Conservation (phyloP, 37 sponge, comb jelly and placozoan genomes). For the Ianthella basta region DNA sequence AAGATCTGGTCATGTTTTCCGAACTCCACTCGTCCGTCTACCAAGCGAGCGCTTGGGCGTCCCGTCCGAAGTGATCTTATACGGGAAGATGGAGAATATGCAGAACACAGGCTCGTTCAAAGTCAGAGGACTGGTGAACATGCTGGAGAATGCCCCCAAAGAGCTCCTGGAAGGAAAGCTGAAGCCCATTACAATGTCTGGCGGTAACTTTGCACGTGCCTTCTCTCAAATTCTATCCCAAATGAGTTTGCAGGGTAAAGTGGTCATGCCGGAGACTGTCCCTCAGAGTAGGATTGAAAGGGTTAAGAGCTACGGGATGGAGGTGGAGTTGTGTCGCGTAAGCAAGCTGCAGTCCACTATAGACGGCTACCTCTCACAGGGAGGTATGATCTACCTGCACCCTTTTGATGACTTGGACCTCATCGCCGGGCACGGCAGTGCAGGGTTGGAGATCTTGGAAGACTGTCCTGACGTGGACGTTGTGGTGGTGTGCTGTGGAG, state of each 20-base stretch:
- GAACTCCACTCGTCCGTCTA: conserved; percentile 45
- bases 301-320: conserved; percentile 46
- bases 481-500: conserved; percentile 73
- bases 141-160: conserved; percentile 25
- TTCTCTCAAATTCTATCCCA: conserved; percentile 54
- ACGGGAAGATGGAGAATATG: conserved; percentile 58
- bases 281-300: conserved; percentile 36
- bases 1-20: conserved; percentile 29
- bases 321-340: conserved; percentile 47
- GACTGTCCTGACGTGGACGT: conserved; percentile 51
- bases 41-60: conserved; percentile 33
- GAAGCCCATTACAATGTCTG: conserved; percentile 69
- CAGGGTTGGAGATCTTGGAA: conserved; percentile 62
- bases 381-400: conserved; percentile 57
- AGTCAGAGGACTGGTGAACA: conserved; percentile 49
- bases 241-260: conserved; percentile 26
- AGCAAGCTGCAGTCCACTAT: conserved; percentile 46
- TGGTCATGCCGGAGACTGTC: conserved; percentile 58
- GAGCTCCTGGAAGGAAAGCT: conserved; percentile 30
- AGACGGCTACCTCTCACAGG: conserved; percentile 29
- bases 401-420: conserved; percentile 65
- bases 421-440: conserved; percentile 65
- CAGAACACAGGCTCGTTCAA: conserved; percentile 66
- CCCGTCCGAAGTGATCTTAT: conserved; percentile 25
- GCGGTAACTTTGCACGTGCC: conserved; percentile 67